phyloP scores from a whole-genome alignment of 37 sponge, comb jelly and placozoan genomes.

The Lycopodina hypogea region DNA sequence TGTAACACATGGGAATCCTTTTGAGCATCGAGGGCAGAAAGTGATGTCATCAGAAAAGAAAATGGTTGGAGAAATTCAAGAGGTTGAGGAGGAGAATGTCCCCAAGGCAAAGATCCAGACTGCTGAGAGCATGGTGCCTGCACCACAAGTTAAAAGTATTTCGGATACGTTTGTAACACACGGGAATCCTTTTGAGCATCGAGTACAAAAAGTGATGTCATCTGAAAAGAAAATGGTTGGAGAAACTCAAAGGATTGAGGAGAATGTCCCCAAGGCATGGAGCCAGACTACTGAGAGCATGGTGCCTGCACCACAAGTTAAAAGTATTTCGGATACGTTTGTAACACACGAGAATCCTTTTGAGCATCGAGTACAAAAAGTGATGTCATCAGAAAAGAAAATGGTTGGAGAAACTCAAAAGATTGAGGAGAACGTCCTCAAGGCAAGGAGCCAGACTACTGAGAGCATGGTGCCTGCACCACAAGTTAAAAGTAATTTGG shows the following conservation, averaged over 20 bases:
- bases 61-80: too few species aligned
- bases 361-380: not conserved
- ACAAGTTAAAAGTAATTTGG: too few species aligned
- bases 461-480: not conserved
- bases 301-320: too few species aligned
- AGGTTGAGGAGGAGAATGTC: not conserved
- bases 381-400: not conserved
- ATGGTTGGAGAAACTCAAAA: too few species aligned
- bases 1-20: not conserved
- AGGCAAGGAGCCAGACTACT: not conserved
- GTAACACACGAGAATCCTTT: not conserved
- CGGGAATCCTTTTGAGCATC: not conserved
- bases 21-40: not conserved
- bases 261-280: not conserved
- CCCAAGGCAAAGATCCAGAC: not conserved
- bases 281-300: not conserved
- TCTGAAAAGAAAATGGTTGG: too few species aligned
- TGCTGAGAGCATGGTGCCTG: not conserved
- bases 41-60: too few species aligned
- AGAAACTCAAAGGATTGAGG: not conserved
- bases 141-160: too few species aligned
- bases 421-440: not conserved
- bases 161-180: too few species aligned
- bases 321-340: too few species aligned
- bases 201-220: not conserved